phyloP scores from a whole-genome alignment of 2,113 vertebrate species.

The Chloebia gouldiae region DNA sequence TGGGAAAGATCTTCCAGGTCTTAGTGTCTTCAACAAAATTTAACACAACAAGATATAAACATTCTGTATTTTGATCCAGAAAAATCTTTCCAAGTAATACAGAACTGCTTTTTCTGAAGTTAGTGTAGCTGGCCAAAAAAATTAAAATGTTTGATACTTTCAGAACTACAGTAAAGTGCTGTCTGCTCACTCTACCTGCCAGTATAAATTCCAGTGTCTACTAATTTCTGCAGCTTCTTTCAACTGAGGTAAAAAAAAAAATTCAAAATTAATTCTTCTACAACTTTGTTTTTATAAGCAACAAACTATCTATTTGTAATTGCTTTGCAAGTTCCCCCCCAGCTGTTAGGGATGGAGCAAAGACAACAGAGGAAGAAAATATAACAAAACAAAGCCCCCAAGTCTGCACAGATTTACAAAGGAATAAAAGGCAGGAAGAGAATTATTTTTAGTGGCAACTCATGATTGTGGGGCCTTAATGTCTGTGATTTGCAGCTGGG shows the following conservation, averaged over 20 bases:
- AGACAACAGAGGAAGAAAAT: background rate
- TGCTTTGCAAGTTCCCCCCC: background rate
- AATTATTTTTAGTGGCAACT: background rate
- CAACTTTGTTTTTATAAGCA: background rate
- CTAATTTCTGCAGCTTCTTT: background rate
- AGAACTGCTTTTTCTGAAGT: background rate
- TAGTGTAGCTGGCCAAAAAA: background rate
- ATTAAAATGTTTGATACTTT: background rate
- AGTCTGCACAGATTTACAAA: background rate
- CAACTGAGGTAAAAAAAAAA: background rate
- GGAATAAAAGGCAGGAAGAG: background rate
- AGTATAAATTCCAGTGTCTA: background rate
- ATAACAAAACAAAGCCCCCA: background rate
- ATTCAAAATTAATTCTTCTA: background rate
- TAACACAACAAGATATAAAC: background rate
- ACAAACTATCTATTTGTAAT: background rate
- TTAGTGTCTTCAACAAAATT: background rate
- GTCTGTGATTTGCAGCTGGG: background rate
- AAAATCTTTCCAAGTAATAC: background rate
- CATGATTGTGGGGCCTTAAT: background rate
- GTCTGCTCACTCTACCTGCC: background rate
- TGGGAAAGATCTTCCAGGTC: background rate
- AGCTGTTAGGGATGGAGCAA: background rate
- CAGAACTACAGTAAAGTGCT: background rate
- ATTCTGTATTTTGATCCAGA: background rate